Evolutionary conservation across 2,113 vertebrate genomes (phyloP), one percentile per base, ranked within the genome.

Genomic region (Ariopsis seemanni): DNA sequence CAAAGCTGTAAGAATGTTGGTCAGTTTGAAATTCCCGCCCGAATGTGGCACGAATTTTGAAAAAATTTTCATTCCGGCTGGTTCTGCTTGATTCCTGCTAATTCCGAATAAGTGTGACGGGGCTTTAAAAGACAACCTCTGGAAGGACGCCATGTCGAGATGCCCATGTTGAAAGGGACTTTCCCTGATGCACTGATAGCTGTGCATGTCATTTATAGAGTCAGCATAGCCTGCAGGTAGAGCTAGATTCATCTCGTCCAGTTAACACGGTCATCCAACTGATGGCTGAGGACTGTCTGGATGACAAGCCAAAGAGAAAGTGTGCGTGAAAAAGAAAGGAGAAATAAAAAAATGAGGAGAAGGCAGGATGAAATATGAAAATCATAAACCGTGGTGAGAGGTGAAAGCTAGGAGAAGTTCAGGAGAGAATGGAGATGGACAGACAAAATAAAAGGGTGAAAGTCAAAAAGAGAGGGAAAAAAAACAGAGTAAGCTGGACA

Each of bases 271-370:
- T 89, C 84, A 85, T 87, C 84, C 75, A 6, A 4, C 27, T 65
- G 77, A 88, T 83, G 84, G 86, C 67, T 82, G 78, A 85, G 89
- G 83, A 5, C 50, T 83, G 81, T 67, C 77, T 85, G 48, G 63
- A 69, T 79, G 71, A 72, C 18, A 48, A n/a, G n/a, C n/a, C n/a
- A n/a, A n/a, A 27, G 34, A 79, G 53, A 27, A 42, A 48, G 30
- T 11, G 48, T 75, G 62, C 67, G 17, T 9, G 22, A 83, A 7
- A 71, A 27, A 71, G 75, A 50, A 62, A 25, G 63, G 42, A n/a
- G 60, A 42, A 83, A 42, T 42, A 80, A n/a, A 77, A 77, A 82
- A 52, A 57, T 15, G 1, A 60, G n/a, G 14, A 50, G 5, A 25
- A 42, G 15, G 17, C 8, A 30, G 11, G n/a, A 79, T 25, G 60